These are phyloP conservation scores for Priocnemis perturbator DNA, from an alignment of 2,888 invertebrate genomes.

Conservation along the genomic window DNA sequence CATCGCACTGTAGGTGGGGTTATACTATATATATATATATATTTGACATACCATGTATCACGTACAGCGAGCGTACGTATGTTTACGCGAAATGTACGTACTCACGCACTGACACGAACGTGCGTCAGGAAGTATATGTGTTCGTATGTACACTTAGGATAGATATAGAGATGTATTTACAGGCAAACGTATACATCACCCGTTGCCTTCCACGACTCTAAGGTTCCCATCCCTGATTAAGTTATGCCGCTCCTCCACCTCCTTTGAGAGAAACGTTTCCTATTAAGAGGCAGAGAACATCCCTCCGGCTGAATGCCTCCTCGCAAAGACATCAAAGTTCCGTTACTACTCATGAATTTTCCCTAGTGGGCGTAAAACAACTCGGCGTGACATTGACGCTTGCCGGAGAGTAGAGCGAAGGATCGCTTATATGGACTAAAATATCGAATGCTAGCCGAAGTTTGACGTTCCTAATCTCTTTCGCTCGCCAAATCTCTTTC, in stretches of 20 bases:
- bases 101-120: slow-evolving; percentile 16
- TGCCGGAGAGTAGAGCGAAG: slow-evolving; percentile 17
- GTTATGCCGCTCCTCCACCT: slow-evolving; percentile 63
- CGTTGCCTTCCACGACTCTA: slow-evolving; percentile 58
- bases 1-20: slow-evolving; percentile 22
- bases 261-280: slow-evolving; percentile 67
- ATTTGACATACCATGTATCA: neutral
- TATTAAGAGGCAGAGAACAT: slow-evolving; percentile 66
- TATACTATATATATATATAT: too few relatives aligned
- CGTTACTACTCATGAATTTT: slow-evolving; percentile 60
- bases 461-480: slow-evolving; percentile 14
- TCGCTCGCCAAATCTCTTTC: too few relatives aligned
- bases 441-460: slow-evolving; percentile 12
- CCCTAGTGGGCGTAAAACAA: slow-evolving; percentile 47
- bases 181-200: slow-evolving; percentile 27
- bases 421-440: slow-evolving; percentile 27
- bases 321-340: slow-evolving; percentile 67
- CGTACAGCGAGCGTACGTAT: too few relatives aligned
- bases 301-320: slow-evolving; percentile 59
- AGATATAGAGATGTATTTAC: slow-evolving; percentile 3
- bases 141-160: slow-evolving; percentile 1
- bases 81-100: slow-evolving; percentile 32
- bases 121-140: slow-evolving; percentile 35
- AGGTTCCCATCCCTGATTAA: slow-evolving; percentile 68
- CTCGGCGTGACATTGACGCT: slow-evolving; percentile 42